Percentiles rank a stretch among this genome's conserved stretches.
Conservation (phyloP, 2,797 vertebrate genomes). For the Australoheros facetus region DNA sequence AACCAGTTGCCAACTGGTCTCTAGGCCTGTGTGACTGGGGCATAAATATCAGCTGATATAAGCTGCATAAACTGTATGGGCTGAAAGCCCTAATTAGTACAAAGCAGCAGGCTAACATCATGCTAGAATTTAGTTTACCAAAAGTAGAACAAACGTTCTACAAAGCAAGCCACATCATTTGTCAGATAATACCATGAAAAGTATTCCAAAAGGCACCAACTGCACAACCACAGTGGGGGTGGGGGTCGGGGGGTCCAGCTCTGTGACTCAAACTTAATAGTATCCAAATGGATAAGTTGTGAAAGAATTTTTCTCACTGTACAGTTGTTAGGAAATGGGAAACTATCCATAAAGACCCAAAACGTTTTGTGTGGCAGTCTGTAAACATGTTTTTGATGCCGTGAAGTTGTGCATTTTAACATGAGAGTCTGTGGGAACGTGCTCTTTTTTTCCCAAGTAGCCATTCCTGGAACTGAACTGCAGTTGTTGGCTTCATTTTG, state of each 20-base stretch:
- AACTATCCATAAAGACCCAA: not conserved
- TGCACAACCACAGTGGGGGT: no score
- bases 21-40: not conserved
- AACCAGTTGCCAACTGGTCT: no score
- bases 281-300: not conserved
- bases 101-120: not conserved
- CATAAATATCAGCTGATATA: not conserved
- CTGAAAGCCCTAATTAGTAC: not conserved
- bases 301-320: not conserved
- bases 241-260: no score
- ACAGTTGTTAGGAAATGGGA: not conserved
- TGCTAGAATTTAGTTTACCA: not conserved
- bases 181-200: not conserved
- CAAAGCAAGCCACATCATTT: not conserved
- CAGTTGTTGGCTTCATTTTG: not conserved
- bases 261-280: not conserved
- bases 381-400: not conserved
- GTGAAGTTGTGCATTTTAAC: not conserved
- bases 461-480: not conserved
- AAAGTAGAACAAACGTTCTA: not conserved
- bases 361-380: not conserved
- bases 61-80: not conserved
- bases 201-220: no score
- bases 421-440: not conserved
- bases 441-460: not conserved